Conservation (phyloP, 2,797 vertebrate species). For the Prionace glauca region DNA sequence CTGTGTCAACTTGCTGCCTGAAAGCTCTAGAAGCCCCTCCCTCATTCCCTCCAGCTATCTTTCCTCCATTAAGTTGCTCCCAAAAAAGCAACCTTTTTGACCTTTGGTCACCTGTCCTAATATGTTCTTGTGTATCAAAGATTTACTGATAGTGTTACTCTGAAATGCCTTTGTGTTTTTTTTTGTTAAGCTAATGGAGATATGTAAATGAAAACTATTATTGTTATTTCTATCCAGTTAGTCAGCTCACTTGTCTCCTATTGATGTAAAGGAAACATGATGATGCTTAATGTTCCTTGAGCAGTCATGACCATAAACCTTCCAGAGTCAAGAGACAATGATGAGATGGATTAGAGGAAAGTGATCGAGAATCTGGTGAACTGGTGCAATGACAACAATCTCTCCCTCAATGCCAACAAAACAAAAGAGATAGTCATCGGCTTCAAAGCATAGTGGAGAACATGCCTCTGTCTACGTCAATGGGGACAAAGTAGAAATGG, state of each 20-base stretch:
- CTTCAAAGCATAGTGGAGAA: no score
- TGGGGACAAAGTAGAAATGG: no score
- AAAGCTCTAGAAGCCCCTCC: not conserved
- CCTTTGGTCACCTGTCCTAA: not conserved
- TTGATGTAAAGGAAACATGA: no score
- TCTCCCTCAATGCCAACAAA: no score
- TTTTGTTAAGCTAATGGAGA: not conserved
- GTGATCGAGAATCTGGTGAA: no score
- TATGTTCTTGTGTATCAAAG: not conserved
- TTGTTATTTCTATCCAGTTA: not conserved
- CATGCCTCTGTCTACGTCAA: no score
- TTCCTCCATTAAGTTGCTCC: not conserved
- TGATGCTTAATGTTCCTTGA: not conserved
- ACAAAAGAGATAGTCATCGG: no score
- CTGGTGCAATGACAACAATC: no score
- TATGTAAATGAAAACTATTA: not conserved
- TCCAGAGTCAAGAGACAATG: not conserved
- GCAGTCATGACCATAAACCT: not conserved
- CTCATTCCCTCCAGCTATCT: not conserved
- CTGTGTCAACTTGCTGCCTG: no score
- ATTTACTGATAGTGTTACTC: not conserved
- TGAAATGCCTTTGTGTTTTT: not conserved
- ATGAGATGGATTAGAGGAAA: no score
- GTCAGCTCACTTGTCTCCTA: not conserved
- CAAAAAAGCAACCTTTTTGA: not conserved